Base-by-base conservation (phyloP, 1,140 invertebrate genomes). In the Drosophila subobscura region DNA sequence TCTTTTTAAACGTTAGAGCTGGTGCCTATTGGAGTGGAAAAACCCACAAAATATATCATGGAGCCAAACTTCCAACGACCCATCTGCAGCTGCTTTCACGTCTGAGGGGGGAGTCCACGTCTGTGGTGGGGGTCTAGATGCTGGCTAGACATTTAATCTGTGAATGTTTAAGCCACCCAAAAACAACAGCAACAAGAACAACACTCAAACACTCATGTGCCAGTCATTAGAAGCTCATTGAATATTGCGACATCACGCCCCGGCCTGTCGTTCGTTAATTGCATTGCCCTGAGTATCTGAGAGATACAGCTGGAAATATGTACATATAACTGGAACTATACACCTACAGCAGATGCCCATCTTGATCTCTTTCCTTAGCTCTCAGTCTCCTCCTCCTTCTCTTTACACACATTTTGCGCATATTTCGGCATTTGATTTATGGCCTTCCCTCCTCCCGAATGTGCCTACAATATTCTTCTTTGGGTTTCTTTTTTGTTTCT, bases 161-260 rank as follows among this genome's bases (percentile, higher is more conserved):
- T 20, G 58, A 49, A 44, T 41, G 72, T 37, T 58, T 37, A 49
- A 73, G 25, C 25, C 29, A 33, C 29, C 8, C 27, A 58, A 14
- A 49, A 29, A 52, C 8, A 44, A 27, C 27, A 27, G 51, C 14
- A 45, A 52, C 23, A 44, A 52, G 16, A 29, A 4, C 46, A 50
- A 47, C 10, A 44, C 53, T 49, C 65, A 20, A 67, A 68, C 63
- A 49, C 77, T 73, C 67, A 72, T 81, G 67, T 72, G 78, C 67
- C 54, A 77, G 72, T 80, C 78, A 81, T 77, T 81, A 81, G 72
- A 72, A 81, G 78, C 78, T 64, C 61, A 81, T 81, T 81, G 79
- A 68, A 74, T 79, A 79, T 79, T 79, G 77, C 77, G 77, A 79
- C 77, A 79, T 79, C 77, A 79, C 77, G 77, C 77, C 57, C 42